These are phyloP conservation scores for Catharus bicknelli DNA, from an alignment of 2,113 vertebrate species.

Conservation along the genomic window DNA sequence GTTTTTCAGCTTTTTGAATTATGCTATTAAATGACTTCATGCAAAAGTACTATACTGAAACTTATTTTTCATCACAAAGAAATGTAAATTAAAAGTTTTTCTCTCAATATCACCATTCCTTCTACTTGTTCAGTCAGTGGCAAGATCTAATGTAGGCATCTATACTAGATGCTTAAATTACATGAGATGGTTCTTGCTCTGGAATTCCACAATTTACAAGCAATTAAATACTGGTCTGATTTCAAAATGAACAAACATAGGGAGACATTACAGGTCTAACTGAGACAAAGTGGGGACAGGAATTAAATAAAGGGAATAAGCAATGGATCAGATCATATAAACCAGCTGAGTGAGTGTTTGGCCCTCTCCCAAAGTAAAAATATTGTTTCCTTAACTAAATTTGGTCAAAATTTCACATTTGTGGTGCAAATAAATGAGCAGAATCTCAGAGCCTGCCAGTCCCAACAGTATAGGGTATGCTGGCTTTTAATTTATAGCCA, in stretches of 20 bases:
- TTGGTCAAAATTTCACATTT: background rate
- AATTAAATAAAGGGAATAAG: constrained; percentile 3
- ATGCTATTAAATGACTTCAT: background rate
- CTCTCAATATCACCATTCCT: background rate
- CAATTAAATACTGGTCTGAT: background rate
- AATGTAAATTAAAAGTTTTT: background rate
- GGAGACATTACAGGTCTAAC: background rate
- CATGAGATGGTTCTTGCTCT: background rate
- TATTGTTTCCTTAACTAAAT: background rate
- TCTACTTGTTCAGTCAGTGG: background rate
- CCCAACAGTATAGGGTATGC: too few relatives aligned
- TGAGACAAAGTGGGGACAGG: background rate
- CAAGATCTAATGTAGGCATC: background rate
- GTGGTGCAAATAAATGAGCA: background rate
- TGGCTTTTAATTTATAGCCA: background rate
- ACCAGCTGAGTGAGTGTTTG: background rate
- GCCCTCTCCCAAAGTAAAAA: background rate
- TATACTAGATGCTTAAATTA: background rate
- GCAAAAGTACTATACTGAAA: background rate
- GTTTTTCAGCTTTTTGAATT: background rate
- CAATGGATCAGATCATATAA: background rate
- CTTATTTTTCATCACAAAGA: background rate
- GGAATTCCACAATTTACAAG: background rate
- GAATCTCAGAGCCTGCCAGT: background rate
- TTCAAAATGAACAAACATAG: background rate